phyloP scores from a whole-genome alignment of 2,113 vertebrate species.

The Sciurus niger region DNA sequence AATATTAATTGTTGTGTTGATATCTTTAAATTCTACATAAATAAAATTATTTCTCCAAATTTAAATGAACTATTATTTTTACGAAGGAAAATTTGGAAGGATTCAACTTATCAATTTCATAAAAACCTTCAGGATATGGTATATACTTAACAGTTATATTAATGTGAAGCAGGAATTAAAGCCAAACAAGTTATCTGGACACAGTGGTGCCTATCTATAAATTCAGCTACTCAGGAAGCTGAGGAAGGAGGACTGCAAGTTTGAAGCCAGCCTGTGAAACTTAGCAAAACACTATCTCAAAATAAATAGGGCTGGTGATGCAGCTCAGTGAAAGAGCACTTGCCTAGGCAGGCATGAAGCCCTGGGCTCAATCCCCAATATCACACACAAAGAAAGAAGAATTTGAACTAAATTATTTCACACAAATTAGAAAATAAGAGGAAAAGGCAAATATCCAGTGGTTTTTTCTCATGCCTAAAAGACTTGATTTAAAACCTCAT shows the following conservation, averaged over 20 bases:
- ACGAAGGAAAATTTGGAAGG: constrained; percentile 19
- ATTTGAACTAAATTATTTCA: neutral
- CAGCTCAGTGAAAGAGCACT: too few relatives aligned
- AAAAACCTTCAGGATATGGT: constrained; percentile 15
- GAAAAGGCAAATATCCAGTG: neutral
- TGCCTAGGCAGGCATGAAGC: too few relatives aligned
- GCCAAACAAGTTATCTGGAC: neutral
- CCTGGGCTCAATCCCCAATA: too few relatives aligned
- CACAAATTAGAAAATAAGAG: constrained; percentile 31
- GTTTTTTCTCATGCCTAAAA: neutral
- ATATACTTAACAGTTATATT: constrained; percentile 14
- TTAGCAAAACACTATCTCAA: too few relatives aligned
- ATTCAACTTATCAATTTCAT: constrained; percentile 39
- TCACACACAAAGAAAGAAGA: too few relatives aligned
- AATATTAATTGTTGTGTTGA: neutral
- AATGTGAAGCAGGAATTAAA: constrained; percentile 37
- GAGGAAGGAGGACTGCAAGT: too few relatives aligned
- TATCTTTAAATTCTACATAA: constrained; percentile 58
- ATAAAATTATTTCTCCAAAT: constrained; percentile 58
- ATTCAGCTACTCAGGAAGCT: too few relatives aligned
- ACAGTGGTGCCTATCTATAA: too few relatives aligned
- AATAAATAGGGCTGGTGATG: too few relatives aligned
- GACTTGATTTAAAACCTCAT: neutral
- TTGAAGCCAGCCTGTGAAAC: too few relatives aligned
- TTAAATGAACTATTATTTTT: constrained; percentile 55